Percentiles rank a stretch among this genome's conserved stretches.
Conservation (phyloP, 2,888 invertebrate genomes). For the Drosophila putrida region DNA sequence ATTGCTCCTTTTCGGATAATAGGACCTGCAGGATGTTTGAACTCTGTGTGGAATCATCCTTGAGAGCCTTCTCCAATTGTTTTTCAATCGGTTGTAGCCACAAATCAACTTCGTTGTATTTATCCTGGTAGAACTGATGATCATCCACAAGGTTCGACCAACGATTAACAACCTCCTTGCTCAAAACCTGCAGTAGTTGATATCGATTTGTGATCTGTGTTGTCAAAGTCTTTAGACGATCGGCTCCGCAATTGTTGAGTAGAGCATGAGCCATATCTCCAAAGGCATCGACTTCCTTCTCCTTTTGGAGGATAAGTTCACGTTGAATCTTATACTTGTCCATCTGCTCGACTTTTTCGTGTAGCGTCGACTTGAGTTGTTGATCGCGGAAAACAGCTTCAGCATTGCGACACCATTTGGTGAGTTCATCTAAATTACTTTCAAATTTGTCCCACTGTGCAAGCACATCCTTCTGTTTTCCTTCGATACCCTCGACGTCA, state of each 20-base stretch:
- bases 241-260: conserved; percentile 93
- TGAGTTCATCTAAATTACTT: conserved; percentile 91
- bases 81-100: conserved; percentile 93
- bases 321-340: conserved; percentile 90
- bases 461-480: conserved; percentile 90
- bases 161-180: conserved; percentile 94
- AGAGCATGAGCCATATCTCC: conserved; percentile 95
- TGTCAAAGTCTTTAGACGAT: conserved; percentile 93
- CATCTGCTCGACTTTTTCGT: conserved; percentile 92
- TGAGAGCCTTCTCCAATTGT: conserved; percentile 88
- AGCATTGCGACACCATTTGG: conserved; percentile 94
- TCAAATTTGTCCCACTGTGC: conserved; percentile 96
- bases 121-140: conserved; percentile 92
- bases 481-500: conserved; percentile 89
- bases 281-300: conserved; percentile 94
- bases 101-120: conserved; percentile 90
- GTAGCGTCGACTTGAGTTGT: conserved; percentile 91
- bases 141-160: conserved; percentile 94
- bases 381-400: conserved; percentile 95
- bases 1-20: conserved; percentile 93
- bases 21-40: conserved; percentile 90
- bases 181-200: conserved; percentile 91
- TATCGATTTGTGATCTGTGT: conserved; percentile 96
- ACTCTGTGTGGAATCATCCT: conserved; percentile 89
- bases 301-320: conserved; percentile 91